Percentiles rank a stretch among this genome's conserved stretches.
phyloP scores from a whole-genome alignment of 2,113 vertebrate species.

The Epinephelus moara region DNA sequence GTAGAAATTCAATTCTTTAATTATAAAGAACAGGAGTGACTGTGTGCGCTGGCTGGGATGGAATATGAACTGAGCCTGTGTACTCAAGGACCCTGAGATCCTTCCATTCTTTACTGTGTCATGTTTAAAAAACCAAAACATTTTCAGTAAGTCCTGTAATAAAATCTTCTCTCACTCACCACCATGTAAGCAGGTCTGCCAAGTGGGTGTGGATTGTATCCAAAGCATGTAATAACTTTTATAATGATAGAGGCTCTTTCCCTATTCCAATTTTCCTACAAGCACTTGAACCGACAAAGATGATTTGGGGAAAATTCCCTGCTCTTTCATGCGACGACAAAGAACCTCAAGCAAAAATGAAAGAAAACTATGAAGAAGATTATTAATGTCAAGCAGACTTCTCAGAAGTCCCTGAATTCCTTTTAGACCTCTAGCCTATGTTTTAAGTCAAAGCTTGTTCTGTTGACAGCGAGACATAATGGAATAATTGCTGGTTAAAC shows the following conservation, averaged over 20 bases:
- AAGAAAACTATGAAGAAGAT: slow-evolving; percentile 3
- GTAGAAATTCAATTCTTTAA: neutral
- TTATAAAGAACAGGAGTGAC: neutral
- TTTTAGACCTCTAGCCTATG: neutral
- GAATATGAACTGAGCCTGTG: neutral
- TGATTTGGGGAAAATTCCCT: neutral
- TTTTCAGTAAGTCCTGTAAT: slow-evolving; percentile 11
- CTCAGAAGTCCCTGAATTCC: neutral
- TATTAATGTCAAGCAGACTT: neutral
- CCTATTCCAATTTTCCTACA: neutral
- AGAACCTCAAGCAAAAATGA: slow-evolving; percentile 9
- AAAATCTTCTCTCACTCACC: slow-evolving; percentile 1
- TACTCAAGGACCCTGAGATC: neutral
- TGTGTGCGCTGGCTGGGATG: neutral
- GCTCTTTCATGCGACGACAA: neutral
- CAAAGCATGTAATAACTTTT: slow-evolving; percentile 6
- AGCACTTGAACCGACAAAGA: neutral
- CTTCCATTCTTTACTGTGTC: neutral
- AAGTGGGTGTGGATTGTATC: slow-evolving; percentile 19
- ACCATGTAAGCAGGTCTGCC: slow-evolving; percentile 17
- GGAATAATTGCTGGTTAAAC: neutral
- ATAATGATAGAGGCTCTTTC: slow-evolving; percentile 8
- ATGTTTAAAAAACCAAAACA: neutral
- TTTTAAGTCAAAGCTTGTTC: neutral
- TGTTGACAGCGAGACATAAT: neutral